phyloP scores from a whole-genome alignment of 2,888 invertebrate genomes.

The Tinea pellionella region DNA sequence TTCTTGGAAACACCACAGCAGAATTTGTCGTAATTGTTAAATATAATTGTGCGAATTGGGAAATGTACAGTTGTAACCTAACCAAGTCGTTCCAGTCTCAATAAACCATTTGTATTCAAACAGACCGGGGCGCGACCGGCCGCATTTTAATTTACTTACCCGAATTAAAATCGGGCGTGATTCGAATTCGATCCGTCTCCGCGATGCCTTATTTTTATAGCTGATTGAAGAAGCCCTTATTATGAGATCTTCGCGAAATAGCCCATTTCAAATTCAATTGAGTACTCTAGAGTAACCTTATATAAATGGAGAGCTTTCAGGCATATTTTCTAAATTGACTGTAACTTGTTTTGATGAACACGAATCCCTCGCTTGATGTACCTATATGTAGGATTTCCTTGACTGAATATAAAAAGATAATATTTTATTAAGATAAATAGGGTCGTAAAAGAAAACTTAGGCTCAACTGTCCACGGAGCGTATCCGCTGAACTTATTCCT shows the following conservation, averaged over 20 bases:
- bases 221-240: constrained; percentile 57
- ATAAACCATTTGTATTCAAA: constrained; percentile 67
- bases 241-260: constrained; percentile 23
- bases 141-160: constrained; percentile 69
- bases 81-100: constrained; percentile 24
- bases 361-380: constrained; percentile 21
- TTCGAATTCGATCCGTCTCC: constrained; percentile 47
- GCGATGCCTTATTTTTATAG: constrained; percentile 58
- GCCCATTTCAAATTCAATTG: constrained; percentile 30
- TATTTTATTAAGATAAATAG: background rate
- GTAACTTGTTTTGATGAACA: constrained; percentile 34
- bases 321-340: constrained; percentile 46
- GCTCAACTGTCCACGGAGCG: too few species aligned
- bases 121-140: constrained; percentile 34
- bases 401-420: background rate
- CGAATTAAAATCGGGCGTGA: constrained; percentile 66
- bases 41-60: background rate
- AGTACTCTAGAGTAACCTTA: constrained; percentile 26
- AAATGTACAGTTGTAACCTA: background rate
- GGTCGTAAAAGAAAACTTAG: background rate
- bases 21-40: too few species aligned
- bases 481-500: too few species aligned
- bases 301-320: constrained; percentile 19
- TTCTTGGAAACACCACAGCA: too few species aligned
- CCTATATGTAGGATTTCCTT: background rate